A percentile compares a stretch with the other conserved stretches of the same genome.
phyloP scores from a whole-genome alignment of 2,113 vertebrate genomes.

The Taurulus bubalis region DNA sequence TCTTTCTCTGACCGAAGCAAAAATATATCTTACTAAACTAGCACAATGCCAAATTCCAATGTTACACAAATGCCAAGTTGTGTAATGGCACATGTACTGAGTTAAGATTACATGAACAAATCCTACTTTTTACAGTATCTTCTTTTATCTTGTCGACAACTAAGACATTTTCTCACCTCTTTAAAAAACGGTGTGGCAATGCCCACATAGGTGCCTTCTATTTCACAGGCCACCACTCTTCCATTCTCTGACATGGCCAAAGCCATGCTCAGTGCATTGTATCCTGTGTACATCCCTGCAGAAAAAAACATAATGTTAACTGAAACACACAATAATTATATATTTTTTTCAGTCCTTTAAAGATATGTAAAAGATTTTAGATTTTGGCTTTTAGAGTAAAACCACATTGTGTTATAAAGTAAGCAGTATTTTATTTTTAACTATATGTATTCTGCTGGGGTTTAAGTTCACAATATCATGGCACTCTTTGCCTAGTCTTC shows the following conservation, averaged over 20 bases:
- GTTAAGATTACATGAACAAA: not conserved
- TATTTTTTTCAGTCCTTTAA: not conserved
- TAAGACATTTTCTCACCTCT: conserved; percentile 84
- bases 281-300: conserved; percentile 94
- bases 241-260: conserved; percentile 88
- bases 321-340: not conserved
- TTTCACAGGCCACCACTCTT: conserved; percentile 89
- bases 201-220: conserved; percentile 81
- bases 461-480: not conserved
- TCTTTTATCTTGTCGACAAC: not conserved
- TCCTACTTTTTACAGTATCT: not conserved
- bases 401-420: not conserved
- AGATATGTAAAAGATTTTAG: not conserved
- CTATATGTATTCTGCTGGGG: not conserved
- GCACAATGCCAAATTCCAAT: conserved; percentile 24
- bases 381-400: not conserved
- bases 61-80: not conserved
- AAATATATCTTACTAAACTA: conserved; percentile 40
- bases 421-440: not conserved
- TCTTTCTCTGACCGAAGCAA: conserved; percentile 44
- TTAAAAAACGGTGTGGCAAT: conserved; percentile 88
- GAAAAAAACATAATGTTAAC: not conserved
- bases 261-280: conserved; percentile 92
- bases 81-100: not conserved
- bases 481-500: not conserved